Evolutionary conservation across 1,140 invertebrate species (phyloP), one percentile per base, ranked within the genome.

Genomic region (Achroia grisella): DNA sequence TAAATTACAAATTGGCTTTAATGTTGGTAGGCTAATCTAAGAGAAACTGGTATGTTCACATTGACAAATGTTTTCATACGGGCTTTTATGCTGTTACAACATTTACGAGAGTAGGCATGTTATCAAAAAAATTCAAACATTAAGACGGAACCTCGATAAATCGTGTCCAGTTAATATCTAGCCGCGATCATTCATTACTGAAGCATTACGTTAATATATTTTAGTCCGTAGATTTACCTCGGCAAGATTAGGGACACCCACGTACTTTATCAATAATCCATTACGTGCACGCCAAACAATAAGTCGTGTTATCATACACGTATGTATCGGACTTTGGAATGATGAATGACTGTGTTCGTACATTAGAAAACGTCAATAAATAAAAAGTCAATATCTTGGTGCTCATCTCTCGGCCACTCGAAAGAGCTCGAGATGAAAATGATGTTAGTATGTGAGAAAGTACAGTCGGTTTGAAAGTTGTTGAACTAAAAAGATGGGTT

Each of bases 191-290:
- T 65, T 76, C 67, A 69, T 71, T 65, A 62, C 63, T 46, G 44
- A 59, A 52, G 62, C 59, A 73, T 71, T 72, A 65, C 56, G 37
- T 58, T 54, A 64, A 70, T 71, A 62, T 67, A 69, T 73, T 77
- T 69, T 54, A 56, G 62, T 70, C 46, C 62, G 55, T 69, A 75
- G 65, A 79, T 81, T 74, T 65, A 67, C 63, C 55, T 64, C 36
- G 23, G 10, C 44, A 42, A 77, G 78, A 85, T 82, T 80, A 76
- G 56, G 76, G 60, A 83, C 76, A 79, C 79, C 79, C 79, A 83
- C 79, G 62, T 82, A 60, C 66, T 72, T 84, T 84, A 84, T 82
- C 80, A 82, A 79, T 81, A 85, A 81, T 85, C 78, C 78, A 85
- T 85, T 85, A 85, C 68, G 59, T 60, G 68, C 68, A 80, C 56